These are phyloP conservation scores for Poicephalus gulielmi DNA, from an alignment of 2,113 vertebrate genomes.

Conservation along the genomic window DNA sequence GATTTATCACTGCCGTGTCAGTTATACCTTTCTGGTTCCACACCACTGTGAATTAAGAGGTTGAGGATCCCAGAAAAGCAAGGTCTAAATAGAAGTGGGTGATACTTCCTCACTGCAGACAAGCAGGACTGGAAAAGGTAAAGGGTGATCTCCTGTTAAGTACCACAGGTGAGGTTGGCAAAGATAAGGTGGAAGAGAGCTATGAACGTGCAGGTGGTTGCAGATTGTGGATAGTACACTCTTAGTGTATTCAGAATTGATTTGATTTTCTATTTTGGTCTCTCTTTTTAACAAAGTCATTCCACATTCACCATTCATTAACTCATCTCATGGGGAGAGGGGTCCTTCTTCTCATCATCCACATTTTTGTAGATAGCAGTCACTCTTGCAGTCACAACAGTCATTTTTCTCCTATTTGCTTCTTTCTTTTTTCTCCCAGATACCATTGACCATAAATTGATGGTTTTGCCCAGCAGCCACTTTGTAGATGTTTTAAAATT, in stretches of 20 bases:
- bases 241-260: not conserved
- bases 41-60: not conserved
- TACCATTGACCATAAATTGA: not conserved
- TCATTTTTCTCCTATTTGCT: not conserved
- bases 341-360: not conserved
- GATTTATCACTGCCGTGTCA: not conserved
- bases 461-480: not conserved
- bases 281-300: not conserved
- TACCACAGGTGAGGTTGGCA: not conserved
- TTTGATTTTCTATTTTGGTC: not conserved
- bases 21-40: not conserved
- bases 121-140: not conserved
- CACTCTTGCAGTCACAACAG: not conserved
- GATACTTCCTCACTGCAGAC: not conserved
- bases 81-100: not conserved
- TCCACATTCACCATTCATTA: not conserved
- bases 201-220: not conserved
- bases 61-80: not conserved
- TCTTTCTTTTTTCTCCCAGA: not conserved
- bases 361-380: conserved; percentile 19
- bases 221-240: not conserved
- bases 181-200: not conserved
- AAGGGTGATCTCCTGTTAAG: not conserved
- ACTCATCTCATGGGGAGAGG: not conserved
- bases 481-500: conserved; percentile 1